Percentiles rank a stretch among this genome's conserved stretches.
phyloP scores from a whole-genome alignment of 2,797 vertebrate species.

The Borostomias antarcticus region DNA sequence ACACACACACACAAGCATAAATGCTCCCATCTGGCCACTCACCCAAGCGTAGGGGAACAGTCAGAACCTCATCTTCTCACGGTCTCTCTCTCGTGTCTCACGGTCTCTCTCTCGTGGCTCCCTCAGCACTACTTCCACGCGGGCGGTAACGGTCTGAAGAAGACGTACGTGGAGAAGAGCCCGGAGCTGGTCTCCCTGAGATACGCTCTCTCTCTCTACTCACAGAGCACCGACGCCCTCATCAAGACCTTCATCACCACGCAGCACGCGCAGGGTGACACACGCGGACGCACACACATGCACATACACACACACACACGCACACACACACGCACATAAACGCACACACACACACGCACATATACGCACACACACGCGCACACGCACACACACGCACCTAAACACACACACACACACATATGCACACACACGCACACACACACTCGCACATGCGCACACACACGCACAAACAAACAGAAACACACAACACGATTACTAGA shows the following conservation, averaged over 20 bases:
- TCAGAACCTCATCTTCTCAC: no score
- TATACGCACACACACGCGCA: constrained; percentile 7
- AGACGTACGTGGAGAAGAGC: constrained; percentile 93
- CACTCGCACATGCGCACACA: no score
- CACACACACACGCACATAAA: not conserved
- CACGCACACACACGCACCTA: not conserved
- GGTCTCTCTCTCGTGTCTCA: constrained; percentile 3
- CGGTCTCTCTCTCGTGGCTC: no score
- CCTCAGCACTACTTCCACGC: constrained; percentile 95
- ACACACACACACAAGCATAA: no score
- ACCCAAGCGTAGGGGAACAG: no score
- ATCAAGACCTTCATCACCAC: constrained; percentile 96
- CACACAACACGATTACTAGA: no score
- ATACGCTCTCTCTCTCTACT: constrained; percentile 95
- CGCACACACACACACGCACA: not conserved
- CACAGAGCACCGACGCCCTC: constrained; percentile 93
- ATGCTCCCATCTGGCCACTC: no score
- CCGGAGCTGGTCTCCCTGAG: constrained; percentile 89
- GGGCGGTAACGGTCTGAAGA: constrained; percentile 95
- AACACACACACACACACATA: no score
- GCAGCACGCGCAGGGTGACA: constrained; percentile 89
- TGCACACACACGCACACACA: not conserved
- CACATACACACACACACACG: constrained; percentile 4
- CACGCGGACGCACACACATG: not conserved
- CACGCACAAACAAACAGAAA: no score